Percentiles rank a stretch among this genome's conserved stretches.
Evolutionary conservation across 2,113 vertebrate species (phyloP).

Genomic region (Pterocles burchelli): DNA sequence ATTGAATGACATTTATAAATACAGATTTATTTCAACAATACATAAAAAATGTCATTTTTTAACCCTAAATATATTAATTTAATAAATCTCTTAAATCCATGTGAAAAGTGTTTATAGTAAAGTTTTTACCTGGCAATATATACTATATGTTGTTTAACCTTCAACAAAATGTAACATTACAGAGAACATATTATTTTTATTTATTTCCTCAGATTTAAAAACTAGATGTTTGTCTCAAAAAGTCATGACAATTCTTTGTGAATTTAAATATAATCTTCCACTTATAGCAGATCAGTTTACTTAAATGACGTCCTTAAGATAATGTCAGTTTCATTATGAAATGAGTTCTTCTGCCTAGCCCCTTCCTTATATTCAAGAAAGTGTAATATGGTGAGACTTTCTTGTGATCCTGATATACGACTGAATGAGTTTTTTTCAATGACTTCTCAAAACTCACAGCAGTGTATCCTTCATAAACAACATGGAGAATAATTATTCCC

Average conservation of each 20-base stretch:
- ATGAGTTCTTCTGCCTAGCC: background rate
- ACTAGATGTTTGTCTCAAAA: background rate
- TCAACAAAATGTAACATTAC: background rate
- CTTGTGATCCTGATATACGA: background rate
- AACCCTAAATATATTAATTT: background rate
- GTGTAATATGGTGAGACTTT: background rate
- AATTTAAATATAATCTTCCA: background rate
- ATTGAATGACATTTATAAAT: background rate
- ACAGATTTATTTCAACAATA: background rate
- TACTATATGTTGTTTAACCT: background rate
- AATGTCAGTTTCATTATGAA: background rate
- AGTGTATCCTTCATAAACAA: background rate
- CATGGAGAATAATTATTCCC: background rate
- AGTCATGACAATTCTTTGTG: background rate
- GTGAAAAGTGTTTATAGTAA: background rate
- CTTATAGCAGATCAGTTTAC: background rate
- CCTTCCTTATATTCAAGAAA: background rate
- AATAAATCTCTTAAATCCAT: background rate
- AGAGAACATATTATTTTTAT: background rate
- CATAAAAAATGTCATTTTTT: background rate
- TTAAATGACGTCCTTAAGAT: background rate
- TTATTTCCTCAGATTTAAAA: background rate
- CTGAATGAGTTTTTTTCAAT: background rate
- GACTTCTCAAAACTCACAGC: background rate
- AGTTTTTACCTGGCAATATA: background rate